These are phyloP conservation scores for Morelia viridis DNA, from an alignment of 2,797 vertebrate genomes.

Conservation along the genomic window DNA sequence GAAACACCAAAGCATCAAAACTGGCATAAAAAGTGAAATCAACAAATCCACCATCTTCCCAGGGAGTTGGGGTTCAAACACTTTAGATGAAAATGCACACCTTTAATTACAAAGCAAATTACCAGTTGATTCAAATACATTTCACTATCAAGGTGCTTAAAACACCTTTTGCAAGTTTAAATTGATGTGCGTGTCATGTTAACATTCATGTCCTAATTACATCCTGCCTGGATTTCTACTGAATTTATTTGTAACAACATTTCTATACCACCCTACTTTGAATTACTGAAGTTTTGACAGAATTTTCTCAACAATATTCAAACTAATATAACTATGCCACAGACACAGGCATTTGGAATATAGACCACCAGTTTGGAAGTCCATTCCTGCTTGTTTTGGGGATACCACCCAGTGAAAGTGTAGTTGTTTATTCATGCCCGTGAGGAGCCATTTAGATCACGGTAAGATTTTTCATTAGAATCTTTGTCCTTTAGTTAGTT, in stretches of 20 bases:
- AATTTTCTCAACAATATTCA: neutral
- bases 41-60: no score
- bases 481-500: neutral
- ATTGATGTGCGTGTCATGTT: neutral
- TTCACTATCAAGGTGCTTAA: neutral
- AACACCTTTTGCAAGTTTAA: neutral
- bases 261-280: neutral
- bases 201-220: neutral
- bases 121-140: neutral
- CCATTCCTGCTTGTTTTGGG: neutral
- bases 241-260: neutral
- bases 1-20: neutral
- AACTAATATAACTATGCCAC: neutral
- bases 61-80: neutral
- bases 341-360: neutral
- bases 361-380: neutral
- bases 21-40: neutral
- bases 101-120: neutral
- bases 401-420: neutral
- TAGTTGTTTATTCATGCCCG: neutral
- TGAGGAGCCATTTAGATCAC: neutral
- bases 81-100: neutral
- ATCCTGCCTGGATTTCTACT: neutral
- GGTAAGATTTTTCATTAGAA: neutral
- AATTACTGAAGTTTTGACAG: neutral